phyloP scores from a whole-genome alignment of 2,888 invertebrate genomes.

The Dryadula phaetusa region DNA sequence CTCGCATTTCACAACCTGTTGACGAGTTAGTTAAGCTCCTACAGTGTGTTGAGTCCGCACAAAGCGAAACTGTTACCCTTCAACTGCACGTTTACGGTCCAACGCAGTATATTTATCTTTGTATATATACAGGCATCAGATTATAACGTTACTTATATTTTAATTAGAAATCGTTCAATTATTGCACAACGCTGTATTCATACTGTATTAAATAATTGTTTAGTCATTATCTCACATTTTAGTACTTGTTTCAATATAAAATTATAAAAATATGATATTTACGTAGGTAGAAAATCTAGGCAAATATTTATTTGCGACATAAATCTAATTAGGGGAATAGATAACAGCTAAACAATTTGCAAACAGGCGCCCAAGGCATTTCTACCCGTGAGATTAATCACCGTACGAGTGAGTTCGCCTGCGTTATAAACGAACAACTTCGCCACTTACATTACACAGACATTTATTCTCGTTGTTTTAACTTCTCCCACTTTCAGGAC shows the following conservation, averaged over 20 bases:
- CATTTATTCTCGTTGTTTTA: slow-evolving; percentile 78
- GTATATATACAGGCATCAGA: slow-evolving; percentile 6
- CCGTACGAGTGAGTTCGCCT: slow-evolving; percentile 61
- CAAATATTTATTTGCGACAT: slow-evolving; percentile 37
- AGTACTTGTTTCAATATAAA: background rate
- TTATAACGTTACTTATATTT: background rate
- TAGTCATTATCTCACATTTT: background rate
- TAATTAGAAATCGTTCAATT: background rate
- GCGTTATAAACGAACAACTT: slow-evolving; percentile 79
- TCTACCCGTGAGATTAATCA: slow-evolving; percentile 72
- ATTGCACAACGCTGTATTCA: background rate
- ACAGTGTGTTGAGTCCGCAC: slow-evolving; percentile 63
- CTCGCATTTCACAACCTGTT: slow-evolving; percentile 80
- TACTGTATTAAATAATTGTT: background rate
- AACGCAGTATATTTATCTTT: slow-evolving; percentile 21
- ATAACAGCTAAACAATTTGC: slow-evolving; percentile 57
- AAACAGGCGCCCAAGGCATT: slow-evolving; percentile 57
- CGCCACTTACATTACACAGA: slow-evolving; percentile 79
- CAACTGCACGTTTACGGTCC: slow-evolving; percentile 44
- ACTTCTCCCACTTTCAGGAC: slow-evolving; percentile 72
- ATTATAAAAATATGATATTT: background rate
- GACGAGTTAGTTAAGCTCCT: slow-evolving; percentile 74
- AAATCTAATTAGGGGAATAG: slow-evolving; percentile 46
- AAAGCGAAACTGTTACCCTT: slow-evolving; percentile 61
- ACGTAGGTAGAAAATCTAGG: slow-evolving; percentile 22